These are phyloP conservation scores for Drosophila merina DNA, from an alignment of 2,888 invertebrate genomes.

Conservation along the genomic window DNA sequence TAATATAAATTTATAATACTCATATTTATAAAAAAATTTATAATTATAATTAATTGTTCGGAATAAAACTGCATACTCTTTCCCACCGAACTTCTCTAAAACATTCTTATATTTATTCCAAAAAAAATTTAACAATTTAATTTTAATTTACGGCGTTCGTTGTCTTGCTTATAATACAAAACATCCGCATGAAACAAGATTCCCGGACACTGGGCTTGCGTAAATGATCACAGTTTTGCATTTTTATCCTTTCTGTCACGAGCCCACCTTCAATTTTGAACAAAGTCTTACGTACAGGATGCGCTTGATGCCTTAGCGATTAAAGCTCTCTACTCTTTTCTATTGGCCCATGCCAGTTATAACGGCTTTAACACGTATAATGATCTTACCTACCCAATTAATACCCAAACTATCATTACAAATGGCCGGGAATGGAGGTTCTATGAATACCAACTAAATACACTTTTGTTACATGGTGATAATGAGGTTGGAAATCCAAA, in stretches of 20 bases:
- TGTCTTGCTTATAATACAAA: constrained; percentile 86
- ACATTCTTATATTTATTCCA: too few species aligned
- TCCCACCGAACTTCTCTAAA: too few species aligned
- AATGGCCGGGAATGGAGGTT: constrained; percentile 95
- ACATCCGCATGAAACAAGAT: constrained; percentile 89
- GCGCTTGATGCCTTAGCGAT: constrained; percentile 90
- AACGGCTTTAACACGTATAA: constrained; percentile 95
- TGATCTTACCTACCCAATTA: constrained; percentile 97
- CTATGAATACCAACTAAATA: constrained; percentile 96
- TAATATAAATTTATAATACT: too few species aligned
- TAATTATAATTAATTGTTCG: too few species aligned
- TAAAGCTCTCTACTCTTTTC: constrained; percentile 91
- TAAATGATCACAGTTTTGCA: constrained; percentile 89
- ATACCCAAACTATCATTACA: too few species aligned
- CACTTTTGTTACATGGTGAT: constrained; percentile 88
- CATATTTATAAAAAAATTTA: too few species aligned
- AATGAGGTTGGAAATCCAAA: constrained; percentile 59
- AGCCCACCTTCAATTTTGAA: constrained; percentile 86
- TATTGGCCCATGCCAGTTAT: constrained; percentile 91
- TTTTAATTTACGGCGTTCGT: constrained; percentile 85
- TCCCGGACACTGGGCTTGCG: constrained; percentile 95
- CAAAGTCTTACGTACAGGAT: constrained; percentile 85
- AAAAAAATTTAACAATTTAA: too few species aligned
- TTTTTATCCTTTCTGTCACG: constrained; percentile 89
- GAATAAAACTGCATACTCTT: too few species aligned